Evolutionary conservation across 1,140 invertebrate species (phyloP).

Genomic region (Drosophila tropicalis): DNA sequence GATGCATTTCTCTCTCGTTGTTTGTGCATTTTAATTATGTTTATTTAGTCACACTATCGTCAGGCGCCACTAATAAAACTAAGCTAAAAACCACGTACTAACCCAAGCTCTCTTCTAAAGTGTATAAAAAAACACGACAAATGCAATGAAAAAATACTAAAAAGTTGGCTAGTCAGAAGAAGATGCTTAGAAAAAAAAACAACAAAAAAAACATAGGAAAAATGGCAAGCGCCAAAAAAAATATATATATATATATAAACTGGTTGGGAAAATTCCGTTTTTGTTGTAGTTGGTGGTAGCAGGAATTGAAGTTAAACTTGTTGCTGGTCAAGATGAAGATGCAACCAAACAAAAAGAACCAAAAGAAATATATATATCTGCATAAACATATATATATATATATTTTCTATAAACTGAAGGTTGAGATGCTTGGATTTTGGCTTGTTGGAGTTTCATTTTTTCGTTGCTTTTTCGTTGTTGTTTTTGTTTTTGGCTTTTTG

Average conservation of each 20-base stretch:
- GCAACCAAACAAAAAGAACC: constrained; percentile 35
- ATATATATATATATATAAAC: constrained; percentile 36
- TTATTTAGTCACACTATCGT: constrained; percentile 8
- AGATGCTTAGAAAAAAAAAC: not conserved
- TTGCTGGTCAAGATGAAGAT: constrained; percentile 43
- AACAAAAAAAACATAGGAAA: constrained; percentile 61
- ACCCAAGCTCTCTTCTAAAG: constrained; percentile 23
- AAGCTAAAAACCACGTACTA: constrained; percentile 75
- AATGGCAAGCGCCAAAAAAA: constrained; percentile 71
- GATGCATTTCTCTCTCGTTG: not conserved
- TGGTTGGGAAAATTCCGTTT: constrained; percentile 72
- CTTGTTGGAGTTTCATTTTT: constrained; percentile 21
- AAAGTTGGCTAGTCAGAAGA: constrained; percentile 5
- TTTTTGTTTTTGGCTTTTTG: constrained; percentile 65
- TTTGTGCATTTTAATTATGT: not conserved
- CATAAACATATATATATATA: constrained; percentile 11
- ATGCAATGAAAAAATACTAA: not conserved
- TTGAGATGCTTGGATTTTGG: constrained; percentile 28
- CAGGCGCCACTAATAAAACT: constrained; percentile 47
- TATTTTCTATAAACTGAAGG: constrained; percentile 56
- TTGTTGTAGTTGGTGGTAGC: constrained; percentile 17
- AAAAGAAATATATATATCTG: constrained; percentile 14
- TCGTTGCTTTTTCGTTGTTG: constrained; percentile 18
- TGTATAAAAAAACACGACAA: no score
- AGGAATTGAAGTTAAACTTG: constrained; percentile 39